These are phyloP conservation scores for Emydura subglobosa DNA, from an alignment of 2,113 vertebrate genomes.

Conservation along the genomic window DNA sequence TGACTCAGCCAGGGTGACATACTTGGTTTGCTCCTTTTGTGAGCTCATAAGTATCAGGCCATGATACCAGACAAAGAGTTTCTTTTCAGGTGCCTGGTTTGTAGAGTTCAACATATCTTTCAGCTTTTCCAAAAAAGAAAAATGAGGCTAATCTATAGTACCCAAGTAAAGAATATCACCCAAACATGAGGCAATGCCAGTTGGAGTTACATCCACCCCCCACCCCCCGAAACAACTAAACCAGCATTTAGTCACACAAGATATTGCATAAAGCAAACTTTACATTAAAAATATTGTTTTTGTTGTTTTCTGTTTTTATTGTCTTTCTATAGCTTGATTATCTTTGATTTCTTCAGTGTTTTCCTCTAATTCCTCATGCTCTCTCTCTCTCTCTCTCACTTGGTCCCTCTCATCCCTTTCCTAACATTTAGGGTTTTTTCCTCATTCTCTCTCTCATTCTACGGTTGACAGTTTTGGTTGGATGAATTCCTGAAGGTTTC, in stretches of 20 bases:
- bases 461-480: too few relatives aligned
- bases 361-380: background rate
- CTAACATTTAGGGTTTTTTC: too few relatives aligned
- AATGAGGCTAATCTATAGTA: background rate
- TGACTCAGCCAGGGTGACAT: constrained; percentile 7
- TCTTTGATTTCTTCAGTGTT: background rate
- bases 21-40: background rate
- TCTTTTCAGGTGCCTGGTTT: background rate
- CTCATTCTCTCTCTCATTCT: too few relatives aligned
- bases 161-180: background rate
- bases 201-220: too few relatives aligned
- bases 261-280: too few relatives aligned
- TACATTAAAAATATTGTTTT: background rate
- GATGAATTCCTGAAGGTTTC: too few relatives aligned
- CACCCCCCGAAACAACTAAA: background rate
- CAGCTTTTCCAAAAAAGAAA: background rate
- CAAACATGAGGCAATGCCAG: background rate
- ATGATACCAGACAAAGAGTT: background rate
- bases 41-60: background rate
- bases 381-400: background rate
- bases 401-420: too few relatives aligned
- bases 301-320: too few relatives aligned
- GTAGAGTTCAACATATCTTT: background rate
- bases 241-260: background rate
- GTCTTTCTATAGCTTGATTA: too few relatives aligned